phyloP scores from a whole-genome alignment of 2,113 vertebrate genomes.

The Notechis scutatus region DNA sequence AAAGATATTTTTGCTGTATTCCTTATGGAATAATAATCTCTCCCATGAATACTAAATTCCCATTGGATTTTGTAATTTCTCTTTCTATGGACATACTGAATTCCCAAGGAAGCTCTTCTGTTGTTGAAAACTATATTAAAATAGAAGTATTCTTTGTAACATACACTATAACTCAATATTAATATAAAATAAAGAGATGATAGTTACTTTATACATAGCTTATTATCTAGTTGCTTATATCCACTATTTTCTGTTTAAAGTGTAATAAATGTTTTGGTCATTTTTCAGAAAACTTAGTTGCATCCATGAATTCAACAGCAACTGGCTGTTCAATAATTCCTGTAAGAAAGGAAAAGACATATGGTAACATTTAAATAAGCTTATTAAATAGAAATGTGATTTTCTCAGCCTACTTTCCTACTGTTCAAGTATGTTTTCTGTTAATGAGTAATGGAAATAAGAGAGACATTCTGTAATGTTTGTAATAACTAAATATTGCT shows the following conservation, averaged over 20 bases:
- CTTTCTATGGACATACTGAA: background rate
- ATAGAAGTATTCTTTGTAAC: background rate
- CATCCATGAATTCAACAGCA: background rate
- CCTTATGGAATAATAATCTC: background rate
- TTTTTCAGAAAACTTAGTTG: background rate
- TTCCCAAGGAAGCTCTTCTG: background rate
- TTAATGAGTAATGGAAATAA: background rate
- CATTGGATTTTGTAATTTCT: background rate
- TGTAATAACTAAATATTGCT: background rate
- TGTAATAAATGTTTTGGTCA: background rate
- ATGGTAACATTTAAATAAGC: background rate
- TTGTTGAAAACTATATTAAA: background rate
- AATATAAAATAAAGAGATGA: background rate
- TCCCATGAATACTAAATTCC: background rate
- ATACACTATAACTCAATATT: background rate
- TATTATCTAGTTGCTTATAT: background rate
- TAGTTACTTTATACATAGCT: background rate
- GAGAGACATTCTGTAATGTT: background rate
- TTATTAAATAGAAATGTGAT: background rate
- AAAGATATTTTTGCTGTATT: background rate
- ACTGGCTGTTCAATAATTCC: background rate
- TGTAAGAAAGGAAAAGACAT: background rate
- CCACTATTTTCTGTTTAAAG: background rate
- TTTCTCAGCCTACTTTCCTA: background rate
- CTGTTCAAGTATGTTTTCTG: background rate